Base-by-base conservation (phyloP, 2,113 vertebrate genomes). In the Zapus hudsonius region DNA sequence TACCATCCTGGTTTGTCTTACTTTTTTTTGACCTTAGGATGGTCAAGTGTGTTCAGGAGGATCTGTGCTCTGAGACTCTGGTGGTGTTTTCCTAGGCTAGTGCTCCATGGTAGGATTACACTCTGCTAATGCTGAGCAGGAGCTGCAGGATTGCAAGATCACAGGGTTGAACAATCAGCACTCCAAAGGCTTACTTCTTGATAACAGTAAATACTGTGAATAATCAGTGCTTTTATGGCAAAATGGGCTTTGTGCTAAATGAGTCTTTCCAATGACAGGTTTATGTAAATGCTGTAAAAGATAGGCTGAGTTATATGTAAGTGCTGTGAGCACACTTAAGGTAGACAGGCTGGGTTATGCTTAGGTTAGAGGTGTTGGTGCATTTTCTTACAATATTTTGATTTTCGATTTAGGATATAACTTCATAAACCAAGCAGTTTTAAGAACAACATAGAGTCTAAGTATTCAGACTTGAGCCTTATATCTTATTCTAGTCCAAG, bases 381-480 rank as follows among this genome's bases (percentile, higher is more conserved):
- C 12, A 57, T 57, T 74, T 73, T 52, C n/a, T 84, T 16, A 38
- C 2, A 20, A 36, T 70, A 67, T 69, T 91, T 86, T 79, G 22
- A 80, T 36, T 79, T 79, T 79, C 2, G 31, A 7, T 85, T 31
- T 42, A 75, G 25, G 20, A 36, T 82, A 6, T 82, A 82, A 82
- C 15, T 25, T 75, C 5, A 23, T 61, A 92, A 87, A 42, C 42
- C 12, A 82, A 88, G 12, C 17, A 70, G 72, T 81, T 73, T 29
- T 89, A 85, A 93, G 38, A 78, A 79, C 44, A 44, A 87, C 47
- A 52, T 64, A 75, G 70, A 84, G 66, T 55, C 7, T n/a, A 87
- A 78, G 20, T 92, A 57, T 85, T 90, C 31, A 70, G 31, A 86
- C 64, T 42, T 47, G 80, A 82, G 44, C 73, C 63, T 92, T 89